Percentiles rank a stretch among this genome's conserved stretches.
phyloP scores from a whole-genome alignment of 2,888 invertebrate genomes.

The Sussaba pulchella region DNA sequence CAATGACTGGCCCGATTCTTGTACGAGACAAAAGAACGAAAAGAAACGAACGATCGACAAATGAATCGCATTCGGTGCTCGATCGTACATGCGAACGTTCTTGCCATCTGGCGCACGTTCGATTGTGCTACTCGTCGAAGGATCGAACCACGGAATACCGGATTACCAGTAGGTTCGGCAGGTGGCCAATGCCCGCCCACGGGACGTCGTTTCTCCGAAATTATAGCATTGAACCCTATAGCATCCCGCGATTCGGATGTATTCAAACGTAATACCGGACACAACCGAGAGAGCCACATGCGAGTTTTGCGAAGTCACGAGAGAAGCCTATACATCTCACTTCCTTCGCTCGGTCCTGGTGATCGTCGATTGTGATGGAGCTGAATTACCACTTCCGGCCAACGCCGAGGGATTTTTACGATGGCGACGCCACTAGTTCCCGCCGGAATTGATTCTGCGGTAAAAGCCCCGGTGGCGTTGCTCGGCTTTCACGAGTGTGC shows the following conservation, averaged over 20 bases:
- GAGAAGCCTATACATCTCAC: slow-evolving; percentile 24
- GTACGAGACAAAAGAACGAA: slow-evolving; percentile 12
- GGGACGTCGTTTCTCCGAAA: slow-evolving; percentile 26
- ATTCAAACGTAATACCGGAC: slow-evolving; percentile 9
- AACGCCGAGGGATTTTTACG: slow-evolving; percentile 58
- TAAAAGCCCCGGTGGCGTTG: not conserved
- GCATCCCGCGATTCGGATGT: not conserved
- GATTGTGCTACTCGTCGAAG: slow-evolving; percentile 35
- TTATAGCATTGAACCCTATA: slow-evolving; percentile 42
- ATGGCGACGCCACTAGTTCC: slow-evolving; percentile 35
- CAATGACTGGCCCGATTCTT: not conserved
- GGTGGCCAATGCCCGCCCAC: slow-evolving; percentile 61
- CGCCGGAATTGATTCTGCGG: slow-evolving; percentile 38
- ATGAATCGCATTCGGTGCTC: slow-evolving; percentile 51
- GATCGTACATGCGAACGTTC: slow-evolving; percentile 49
- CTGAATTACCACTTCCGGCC: slow-evolving; percentile 66
- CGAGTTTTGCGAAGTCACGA: slow-evolving; percentile 24
- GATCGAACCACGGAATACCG: slow-evolving; percentile 18
- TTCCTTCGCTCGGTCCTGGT: slow-evolving; percentile 55
- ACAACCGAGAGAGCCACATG: slow-evolving; percentile 5
- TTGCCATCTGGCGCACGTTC: slow-evolving; percentile 63
- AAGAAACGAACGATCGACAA: slow-evolving; percentile 39
- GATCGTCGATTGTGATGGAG: slow-evolving; percentile 65
- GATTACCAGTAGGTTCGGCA: slow-evolving; percentile 53
- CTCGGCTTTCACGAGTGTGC: not conserved